Evolutionary conservation across 1,140 invertebrate genomes (phyloP).

Genomic region (Arctopsyche grandis): DNA sequence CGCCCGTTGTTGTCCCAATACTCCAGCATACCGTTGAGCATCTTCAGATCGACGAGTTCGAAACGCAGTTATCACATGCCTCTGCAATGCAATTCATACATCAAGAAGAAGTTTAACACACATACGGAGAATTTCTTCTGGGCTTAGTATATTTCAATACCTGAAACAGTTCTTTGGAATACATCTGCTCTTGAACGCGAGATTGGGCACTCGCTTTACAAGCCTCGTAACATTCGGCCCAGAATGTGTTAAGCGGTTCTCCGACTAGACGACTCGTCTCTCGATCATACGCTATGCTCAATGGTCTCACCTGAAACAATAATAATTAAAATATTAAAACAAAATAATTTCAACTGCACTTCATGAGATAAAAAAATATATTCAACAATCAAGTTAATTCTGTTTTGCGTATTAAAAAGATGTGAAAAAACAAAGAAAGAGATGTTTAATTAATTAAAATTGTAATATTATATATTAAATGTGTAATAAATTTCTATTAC

Average conservation of each 20-base stretch:
- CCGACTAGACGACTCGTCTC: conserved; percentile 63
- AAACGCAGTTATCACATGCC: conserved; percentile 67
- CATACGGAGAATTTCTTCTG: conserved; percentile 57
- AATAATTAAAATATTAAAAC: conserved; percentile 42
- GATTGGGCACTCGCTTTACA: conserved; percentile 70
- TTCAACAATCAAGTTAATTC: too few relatives aligned
- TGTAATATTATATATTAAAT: too few relatives aligned
- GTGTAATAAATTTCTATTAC: too few relatives aligned
- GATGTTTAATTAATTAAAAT: too few relatives aligned
- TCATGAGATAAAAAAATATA: too few relatives aligned
- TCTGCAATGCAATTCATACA: conserved; percentile 68
- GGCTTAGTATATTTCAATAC: conserved; percentile 55
- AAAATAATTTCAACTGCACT: background rate
- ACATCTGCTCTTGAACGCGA: conserved; percentile 67
- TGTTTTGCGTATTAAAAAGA: too few relatives aligned
- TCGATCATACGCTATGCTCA: conserved; percentile 63
- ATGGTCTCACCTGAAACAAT: conserved; percentile 61
- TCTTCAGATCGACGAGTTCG: conserved; percentile 66
- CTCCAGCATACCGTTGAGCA: conserved; percentile 64
- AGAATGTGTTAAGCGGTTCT: conserved; percentile 69
- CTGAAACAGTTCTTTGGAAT: conserved; percentile 71
- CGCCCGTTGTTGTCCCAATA: conserved; percentile 64
- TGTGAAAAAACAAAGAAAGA: too few relatives aligned
- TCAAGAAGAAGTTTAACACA: conserved; percentile 66
- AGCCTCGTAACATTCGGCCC: conserved; percentile 70